These are phyloP conservation scores for Paratrypauchen microcephalus DNA, from an alignment of 2,797 vertebrate species.

Conservation along the genomic window DNA sequence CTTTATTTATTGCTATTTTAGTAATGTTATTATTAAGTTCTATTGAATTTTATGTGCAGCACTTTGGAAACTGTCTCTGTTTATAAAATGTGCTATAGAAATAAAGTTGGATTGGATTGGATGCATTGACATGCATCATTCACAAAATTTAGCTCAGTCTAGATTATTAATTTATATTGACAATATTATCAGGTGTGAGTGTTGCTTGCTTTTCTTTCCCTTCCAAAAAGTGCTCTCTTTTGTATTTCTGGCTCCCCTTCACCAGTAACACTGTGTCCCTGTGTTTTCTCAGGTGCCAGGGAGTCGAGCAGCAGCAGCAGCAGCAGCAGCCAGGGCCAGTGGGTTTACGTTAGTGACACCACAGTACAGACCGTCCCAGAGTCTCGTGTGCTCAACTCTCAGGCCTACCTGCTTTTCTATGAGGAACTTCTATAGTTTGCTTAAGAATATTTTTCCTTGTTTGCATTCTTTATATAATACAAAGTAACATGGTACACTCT, in stretches of 20 bases:
- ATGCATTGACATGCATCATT: neutral
- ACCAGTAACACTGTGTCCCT: constrained; percentile 12
- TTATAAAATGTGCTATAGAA: too few species aligned
- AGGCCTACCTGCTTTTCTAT: constrained; percentile 98
- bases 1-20: too few species aligned
- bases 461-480: constrained; percentile 25
- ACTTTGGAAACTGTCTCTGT: too few species aligned
- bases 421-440: constrained; percentile 84
- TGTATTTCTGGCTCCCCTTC: neutral
- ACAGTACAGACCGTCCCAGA: constrained; percentile 92
- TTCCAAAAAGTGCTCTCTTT: neutral
- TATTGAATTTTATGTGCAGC: too few species aligned
- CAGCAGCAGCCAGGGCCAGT: constrained; percentile 81
- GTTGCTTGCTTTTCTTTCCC: neutral
- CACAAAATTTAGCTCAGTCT: neutral
- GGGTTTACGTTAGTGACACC: constrained; percentile 95
- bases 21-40: too few species aligned
- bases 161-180: neutral
- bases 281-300: constrained; percentile 78
- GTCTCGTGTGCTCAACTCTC: constrained; percentile 92
- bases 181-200: neutral
- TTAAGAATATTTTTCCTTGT: constrained; percentile 18
- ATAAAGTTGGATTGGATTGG: too few species aligned
- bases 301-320: constrained; percentile 73
- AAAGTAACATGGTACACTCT: constrained; percentile 19